Evolutionary conservation across 2,888 invertebrate genomes (phyloP), one percentile per base, ranked within the genome.

Genomic region (Hydriomena furcata): DNA sequence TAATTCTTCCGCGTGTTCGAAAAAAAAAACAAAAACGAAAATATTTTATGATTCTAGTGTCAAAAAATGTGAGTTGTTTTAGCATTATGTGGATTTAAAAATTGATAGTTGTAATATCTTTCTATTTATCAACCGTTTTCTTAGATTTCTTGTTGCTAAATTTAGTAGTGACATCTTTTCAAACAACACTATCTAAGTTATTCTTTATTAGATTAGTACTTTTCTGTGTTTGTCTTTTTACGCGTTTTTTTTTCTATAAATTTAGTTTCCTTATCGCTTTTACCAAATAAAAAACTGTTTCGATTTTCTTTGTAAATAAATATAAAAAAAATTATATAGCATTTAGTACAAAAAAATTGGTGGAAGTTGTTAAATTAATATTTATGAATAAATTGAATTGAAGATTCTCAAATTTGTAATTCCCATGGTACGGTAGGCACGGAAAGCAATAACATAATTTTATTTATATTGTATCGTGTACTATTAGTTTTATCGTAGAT

Each of bases 341-440:
- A 74, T 81, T 86, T 88, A 87, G 88, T 88, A 85, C 86, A 89
- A 88, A 77, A 86, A 75, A 79, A 76, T 79, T 76, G 84, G 84
- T 87, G 83, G 80, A 84, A 82, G 84, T 76, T 69, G 69, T 72
- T 63, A 65, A 65, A 61, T 64, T 63, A 54, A 61, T 60, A 63
- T 61, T 56, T 59, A 48, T 60, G 45, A 52, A 32, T 57, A 52
- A 58, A 71, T 67, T 71, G 72, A 71, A 75, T 66, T 70, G 63
- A 61, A 62, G 62, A 68, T 66, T 69, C 66, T 76, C 66, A 68
- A 66, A 57, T 49, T n/a, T 63, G 17, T 60, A 60, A 49, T 60
- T 45, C 37, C 42, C 51, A 44, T 60, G 59, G 38, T 59, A 50
- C 58, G 57, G 43, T 41, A 47, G 49, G 52, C 54, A 52, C 43